Conservation (phyloP, 1,140 invertebrate species). For the Himalopsyche phryganea region DNA sequence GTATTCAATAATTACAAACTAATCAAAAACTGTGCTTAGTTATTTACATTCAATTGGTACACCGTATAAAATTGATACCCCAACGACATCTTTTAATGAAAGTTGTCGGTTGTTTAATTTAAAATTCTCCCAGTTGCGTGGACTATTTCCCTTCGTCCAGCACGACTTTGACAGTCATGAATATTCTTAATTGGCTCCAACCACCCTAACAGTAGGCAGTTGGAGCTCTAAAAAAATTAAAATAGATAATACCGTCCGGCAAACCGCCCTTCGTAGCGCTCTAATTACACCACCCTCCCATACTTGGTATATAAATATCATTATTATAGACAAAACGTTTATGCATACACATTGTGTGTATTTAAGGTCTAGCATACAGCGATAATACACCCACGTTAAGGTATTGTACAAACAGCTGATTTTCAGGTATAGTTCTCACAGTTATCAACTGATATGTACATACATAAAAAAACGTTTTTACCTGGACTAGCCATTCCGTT, state of each 20-base stretch:
- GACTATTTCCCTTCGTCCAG: no score
- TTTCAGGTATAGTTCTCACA: constrained; percentile 18
- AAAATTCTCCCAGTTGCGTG: no score
- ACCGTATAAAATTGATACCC: no score
- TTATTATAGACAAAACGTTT: constrained; percentile 20
- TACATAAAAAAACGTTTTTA: no score
- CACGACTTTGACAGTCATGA: constrained; percentile 23
- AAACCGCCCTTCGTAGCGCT: neutral
- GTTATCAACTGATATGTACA: constrained; percentile 8
- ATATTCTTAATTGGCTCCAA: constrained; percentile 31
- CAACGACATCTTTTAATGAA: neutral
- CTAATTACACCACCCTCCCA: constrained; percentile 15
- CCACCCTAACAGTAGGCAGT: constrained; percentile 10
- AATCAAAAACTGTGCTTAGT: neutral
- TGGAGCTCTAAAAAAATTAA: constrained; percentile 28
- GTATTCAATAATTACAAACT: neutral
- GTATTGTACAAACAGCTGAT: constrained; percentile 23
- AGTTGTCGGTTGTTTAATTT: neutral
- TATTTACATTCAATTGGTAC: no score
- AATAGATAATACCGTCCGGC: constrained; percentile 26
- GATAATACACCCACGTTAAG: constrained; percentile 14
- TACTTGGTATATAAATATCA: constrained; percentile 22
- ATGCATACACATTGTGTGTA: constrained; percentile 24
- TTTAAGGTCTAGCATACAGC: neutral
- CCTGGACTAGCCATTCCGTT: no score